phyloP scores from a whole-genome alignment of 2,888 invertebrate genomes.

The Notodonta dromedarius region DNA sequence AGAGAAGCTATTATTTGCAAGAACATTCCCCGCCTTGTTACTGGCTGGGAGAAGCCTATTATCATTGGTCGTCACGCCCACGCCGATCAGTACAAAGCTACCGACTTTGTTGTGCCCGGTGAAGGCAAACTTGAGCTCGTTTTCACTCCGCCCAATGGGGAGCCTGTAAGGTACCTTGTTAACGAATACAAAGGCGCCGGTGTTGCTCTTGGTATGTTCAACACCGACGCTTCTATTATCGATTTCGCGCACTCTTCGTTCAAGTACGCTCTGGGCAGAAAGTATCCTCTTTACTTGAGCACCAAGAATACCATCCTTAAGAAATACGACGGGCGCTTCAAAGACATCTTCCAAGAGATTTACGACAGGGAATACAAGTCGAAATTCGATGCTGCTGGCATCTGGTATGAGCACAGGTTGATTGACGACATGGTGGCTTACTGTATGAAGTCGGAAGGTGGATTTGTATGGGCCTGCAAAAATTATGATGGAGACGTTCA shows the following conservation, averaged over 20 bases:
- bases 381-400: constrained; percentile 91
- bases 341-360: constrained; percentile 98
- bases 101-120: constrained; percentile 97
- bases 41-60: constrained; percentile 98
- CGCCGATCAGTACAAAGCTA: constrained; percentile 98
- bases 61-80: constrained; percentile 99
- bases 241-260: constrained; percentile 98
- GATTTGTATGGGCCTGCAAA: constrained; percentile 99
- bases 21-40: constrained; percentile 97
- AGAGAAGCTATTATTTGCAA: constrained; percentile 95
- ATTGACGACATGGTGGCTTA: constrained; percentile 99
- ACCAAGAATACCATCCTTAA: constrained; percentile 99
- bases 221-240: constrained; percentile 96
- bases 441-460: constrained; percentile 98
- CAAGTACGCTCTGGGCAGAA: constrained; percentile 93
- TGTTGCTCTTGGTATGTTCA: constrained; percentile 97
- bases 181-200: constrained; percentile 95
- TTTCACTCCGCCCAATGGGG: constrained; percentile 88
- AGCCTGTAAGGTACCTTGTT: constrained; percentile 89
- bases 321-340: constrained; percentile 97
- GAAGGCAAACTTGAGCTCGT: constrained; percentile 94
- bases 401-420: constrained; percentile 99
- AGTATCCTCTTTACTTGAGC: constrained; percentile 95
- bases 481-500: constrained; percentile 99
- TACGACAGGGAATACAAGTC: constrained; percentile 95